Percentiles rank a stretch among this genome's conserved stretches.
Evolutionary conservation across 2,113 vertebrate species (phyloP).

Genomic region (Nicator chloris): DNA sequence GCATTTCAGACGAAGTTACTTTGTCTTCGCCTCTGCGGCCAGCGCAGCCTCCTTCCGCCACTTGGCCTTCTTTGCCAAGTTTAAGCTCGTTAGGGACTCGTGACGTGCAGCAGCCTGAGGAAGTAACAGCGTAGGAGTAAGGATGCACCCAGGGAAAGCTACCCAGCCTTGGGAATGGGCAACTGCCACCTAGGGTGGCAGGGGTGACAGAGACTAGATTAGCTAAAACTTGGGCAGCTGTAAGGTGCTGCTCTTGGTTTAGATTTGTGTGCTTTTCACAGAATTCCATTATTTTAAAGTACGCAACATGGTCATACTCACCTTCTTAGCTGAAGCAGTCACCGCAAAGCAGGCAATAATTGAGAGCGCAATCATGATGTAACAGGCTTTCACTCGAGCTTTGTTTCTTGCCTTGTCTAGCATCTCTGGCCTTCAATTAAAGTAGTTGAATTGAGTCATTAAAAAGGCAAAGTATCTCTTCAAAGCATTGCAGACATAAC

Average conservation of each 20-base stretch:
- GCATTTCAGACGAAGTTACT: background rate
- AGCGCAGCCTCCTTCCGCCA: slow-evolving; percentile 64
- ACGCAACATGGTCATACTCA: background rate
- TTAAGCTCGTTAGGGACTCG: slow-evolving; percentile 74
- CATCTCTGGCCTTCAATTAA: slow-evolving; percentile 72
- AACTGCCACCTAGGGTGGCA: rapidly evolving
- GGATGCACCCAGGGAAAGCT: rapidly evolving
- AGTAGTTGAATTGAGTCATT: background rate
- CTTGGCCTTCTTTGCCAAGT: slow-evolving; percentile 77
- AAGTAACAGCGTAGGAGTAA: background rate
- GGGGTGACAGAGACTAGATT: background rate
- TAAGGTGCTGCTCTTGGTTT: background rate
- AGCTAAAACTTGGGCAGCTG: background rate
- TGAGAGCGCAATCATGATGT: slow-evolving; percentile 79
- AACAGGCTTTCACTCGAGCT: slow-evolving; percentile 77
- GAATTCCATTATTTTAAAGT: background rate
- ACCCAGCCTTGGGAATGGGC: rapidly evolving
- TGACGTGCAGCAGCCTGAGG: slow-evolving; percentile 70
- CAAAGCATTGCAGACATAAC: background rate
- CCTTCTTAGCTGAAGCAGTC: slow-evolving; percentile 76
- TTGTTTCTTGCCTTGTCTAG: slow-evolving; percentile 75
- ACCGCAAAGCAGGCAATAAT: slow-evolving; percentile 74
- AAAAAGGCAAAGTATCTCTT: background rate
- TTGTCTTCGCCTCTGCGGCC: slow-evolving; percentile 44
- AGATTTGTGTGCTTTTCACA: background rate